Evolutionary conservation across 2,113 vertebrate species (phyloP).

Genomic region (Dendrocopos noguchii): DNA sequence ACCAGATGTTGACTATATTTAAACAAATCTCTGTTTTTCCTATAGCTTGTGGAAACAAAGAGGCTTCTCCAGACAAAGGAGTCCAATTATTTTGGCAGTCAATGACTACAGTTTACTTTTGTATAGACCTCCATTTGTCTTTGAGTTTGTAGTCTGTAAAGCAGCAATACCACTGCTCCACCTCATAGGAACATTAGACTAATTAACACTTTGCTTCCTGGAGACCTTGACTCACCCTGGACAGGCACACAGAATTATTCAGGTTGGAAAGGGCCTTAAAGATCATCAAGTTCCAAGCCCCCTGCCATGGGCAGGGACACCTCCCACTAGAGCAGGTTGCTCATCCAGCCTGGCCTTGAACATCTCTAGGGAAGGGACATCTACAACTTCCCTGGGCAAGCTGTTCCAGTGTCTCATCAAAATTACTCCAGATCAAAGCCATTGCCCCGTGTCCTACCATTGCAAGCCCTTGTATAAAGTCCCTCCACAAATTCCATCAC

Average conservation of each 20-base stretch:
- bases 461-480: too few relatives aligned
- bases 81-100: not conserved
- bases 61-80: not conserved
- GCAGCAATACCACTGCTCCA: not conserved
- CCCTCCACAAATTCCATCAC: not conserved
- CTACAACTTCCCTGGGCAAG: too few relatives aligned
- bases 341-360: too few relatives aligned
- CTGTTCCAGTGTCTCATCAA: too few relatives aligned
- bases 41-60: not conserved
- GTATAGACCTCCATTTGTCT: not conserved
- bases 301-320: too few relatives aligned
- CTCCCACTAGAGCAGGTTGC: too few relatives aligned
- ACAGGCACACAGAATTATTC: not conserved
- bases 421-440: too few relatives aligned
- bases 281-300: too few relatives aligned
- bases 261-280: too few relatives aligned
- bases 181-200: not conserved
- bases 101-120: not conserved
- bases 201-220: not conserved
- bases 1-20: not conserved
- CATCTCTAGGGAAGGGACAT: too few relatives aligned
- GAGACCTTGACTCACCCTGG: accelerated
- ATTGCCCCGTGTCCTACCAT: too few relatives aligned
- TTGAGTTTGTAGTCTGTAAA: not conserved
- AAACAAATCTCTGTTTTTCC: not conserved